phyloP scores from a whole-genome alignment of 2,113 vertebrate species.

The Gnathonemus echidnorhynchus region DNA sequence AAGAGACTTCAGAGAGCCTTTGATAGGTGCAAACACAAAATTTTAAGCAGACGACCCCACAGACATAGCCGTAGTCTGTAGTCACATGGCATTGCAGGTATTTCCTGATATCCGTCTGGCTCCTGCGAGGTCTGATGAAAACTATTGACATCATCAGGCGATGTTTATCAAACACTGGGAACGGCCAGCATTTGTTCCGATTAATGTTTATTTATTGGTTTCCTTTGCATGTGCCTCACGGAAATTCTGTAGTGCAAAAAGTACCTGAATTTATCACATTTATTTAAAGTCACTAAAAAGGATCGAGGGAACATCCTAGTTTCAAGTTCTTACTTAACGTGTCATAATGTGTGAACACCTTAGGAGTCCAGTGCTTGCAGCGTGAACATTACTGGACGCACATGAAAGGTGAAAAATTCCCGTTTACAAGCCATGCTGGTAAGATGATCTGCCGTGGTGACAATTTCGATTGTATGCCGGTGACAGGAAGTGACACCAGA shows the following conservation, averaged over 20 bases:
- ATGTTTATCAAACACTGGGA: background rate
- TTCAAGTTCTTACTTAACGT: background rate
- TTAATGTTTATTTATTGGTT: background rate
- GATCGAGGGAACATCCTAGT: too few relatives aligned
- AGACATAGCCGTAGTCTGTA: background rate
- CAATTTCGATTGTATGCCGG: background rate
- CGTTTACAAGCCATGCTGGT: background rate
- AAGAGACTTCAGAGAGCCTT: background rate
- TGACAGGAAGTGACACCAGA: slow-evolving; percentile 14
- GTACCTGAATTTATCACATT: background rate
- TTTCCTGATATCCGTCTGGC: background rate
- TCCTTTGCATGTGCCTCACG: background rate
- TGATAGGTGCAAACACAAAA: background rate
- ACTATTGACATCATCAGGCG: background rate
- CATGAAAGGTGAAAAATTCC: background rate
- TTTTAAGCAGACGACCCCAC: background rate
- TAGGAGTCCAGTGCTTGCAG: background rate
- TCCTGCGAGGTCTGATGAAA: background rate
- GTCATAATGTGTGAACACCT: background rate
- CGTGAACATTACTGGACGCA: background rate
- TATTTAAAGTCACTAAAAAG: background rate
- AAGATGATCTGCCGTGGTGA: slow-evolving; percentile 14
- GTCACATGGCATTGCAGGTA: background rate
- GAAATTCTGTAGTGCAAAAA: background rate
- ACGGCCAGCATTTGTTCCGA: background rate